These are phyloP conservation scores for Epirrhoe tristata DNA, from an alignment of 2,888 invertebrate species.

Conservation along the genomic window DNA sequence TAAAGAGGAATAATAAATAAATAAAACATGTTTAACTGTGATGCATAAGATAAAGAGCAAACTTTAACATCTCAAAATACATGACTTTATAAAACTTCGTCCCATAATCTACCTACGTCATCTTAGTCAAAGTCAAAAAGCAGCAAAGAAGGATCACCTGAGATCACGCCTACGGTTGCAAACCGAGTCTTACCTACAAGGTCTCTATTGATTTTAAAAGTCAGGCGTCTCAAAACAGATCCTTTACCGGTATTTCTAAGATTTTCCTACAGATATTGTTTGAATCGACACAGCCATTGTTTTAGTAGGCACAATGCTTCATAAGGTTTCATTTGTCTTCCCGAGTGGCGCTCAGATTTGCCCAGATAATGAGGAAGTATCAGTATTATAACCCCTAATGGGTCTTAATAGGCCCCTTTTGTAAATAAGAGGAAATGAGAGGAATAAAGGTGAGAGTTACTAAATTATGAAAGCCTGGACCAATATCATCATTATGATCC, in stretches of 20 bases:
- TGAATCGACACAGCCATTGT: constrained; percentile 44
- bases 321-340: constrained; percentile 35
- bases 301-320: constrained; percentile 43
- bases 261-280: constrained; percentile 41
- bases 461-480: neutral
- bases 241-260: constrained; percentile 40
- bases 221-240: constrained; percentile 1
- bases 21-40: too few species aligned
- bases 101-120: too few species aligned
- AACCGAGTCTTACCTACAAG: too few species aligned
- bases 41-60: too few species aligned
- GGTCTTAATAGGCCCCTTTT: constrained; percentile 19
- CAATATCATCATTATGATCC: too few species aligned
- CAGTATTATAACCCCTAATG: constrained; percentile 31
- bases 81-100: too few species aligned
- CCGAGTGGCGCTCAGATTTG: constrained; percentile 39
- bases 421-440: constrained; percentile 15
- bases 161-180: too few species aligned
- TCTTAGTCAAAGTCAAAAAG: too few species aligned
- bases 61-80: too few species aligned
- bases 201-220: too few species aligned
- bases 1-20: too few species aligned
- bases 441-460: neutral
- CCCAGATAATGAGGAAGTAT: constrained; percentile 36
- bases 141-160: too few species aligned